Evolutionary conservation across 2,797 vertebrate species (phyloP), one percentile per base, ranked within the genome.

Genomic region (Tragopan temminckii): DNA sequence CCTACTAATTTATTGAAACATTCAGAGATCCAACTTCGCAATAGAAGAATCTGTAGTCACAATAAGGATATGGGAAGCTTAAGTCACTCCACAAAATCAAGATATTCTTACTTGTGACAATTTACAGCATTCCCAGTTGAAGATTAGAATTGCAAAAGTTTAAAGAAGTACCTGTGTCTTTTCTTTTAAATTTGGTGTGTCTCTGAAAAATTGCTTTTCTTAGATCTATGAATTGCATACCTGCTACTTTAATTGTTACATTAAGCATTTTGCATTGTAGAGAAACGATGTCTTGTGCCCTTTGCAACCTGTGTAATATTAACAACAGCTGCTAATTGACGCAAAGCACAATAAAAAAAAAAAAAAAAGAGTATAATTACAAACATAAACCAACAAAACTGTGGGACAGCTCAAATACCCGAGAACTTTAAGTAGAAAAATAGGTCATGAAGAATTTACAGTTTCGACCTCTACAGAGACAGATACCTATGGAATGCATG

Each of bases 261-360:
- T 90, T 89, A 72, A 90, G 42, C 35, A 86, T 80, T 81, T 76
- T 90, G 29, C 57, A 82, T 13, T 78, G 45, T 42, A 94, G 75
- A 74, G 57, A 74, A 40, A 38, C 13, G 5, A 27, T 68, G 33
- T 20, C 43, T 15, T 8, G 13, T 45, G 61, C 45, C 21, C 38
- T 79, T 88, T 58, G 63, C 57, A 95, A 72, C 24, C 81, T 81
- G 50, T 46, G 75, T 61, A 52, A 75, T 7, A 23, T 38, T 81
- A 86, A 63, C 57, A 57, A 66, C 25, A 84, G 50, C 12, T 55
- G 23, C 18, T 68, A 21, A 21, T 2, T 24, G 29, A 63, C 15
- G 64, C 13, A 90, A 67, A 64, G 36, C 15, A 77, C 48, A 14
- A 55, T 40, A 24, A 88, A 88, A 88, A 88, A 88, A 81, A 88